Conservation (phyloP, 2,888 invertebrate genomes). For the Marasmarcha lunaedactyla region DNA sequence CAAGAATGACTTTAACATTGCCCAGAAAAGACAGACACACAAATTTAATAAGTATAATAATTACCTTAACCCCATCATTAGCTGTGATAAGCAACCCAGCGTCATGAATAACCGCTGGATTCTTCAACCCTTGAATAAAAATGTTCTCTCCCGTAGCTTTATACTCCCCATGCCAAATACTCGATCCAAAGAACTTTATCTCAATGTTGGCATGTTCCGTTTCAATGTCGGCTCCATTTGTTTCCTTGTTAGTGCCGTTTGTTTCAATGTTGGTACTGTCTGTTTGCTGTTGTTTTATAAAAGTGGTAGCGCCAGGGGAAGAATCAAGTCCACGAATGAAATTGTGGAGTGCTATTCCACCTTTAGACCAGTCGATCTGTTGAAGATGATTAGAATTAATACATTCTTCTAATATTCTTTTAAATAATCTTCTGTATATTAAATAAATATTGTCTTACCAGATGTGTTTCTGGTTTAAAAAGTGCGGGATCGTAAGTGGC, state of each 20-base stretch:
- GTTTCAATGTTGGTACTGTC: no score
- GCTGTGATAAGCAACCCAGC: conserved; percentile 85
- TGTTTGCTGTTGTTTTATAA: conserved; percentile 37
- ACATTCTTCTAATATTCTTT: no score
- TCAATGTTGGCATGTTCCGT: conserved; percentile 38
- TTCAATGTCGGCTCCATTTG: no score
- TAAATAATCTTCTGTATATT: no score
- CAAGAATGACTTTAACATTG: no score
- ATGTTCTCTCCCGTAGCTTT: conserved; percentile 70
- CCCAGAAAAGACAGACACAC: no score
- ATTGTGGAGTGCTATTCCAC: conserved; percentile 85
- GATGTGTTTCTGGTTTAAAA: conserved; percentile 87
- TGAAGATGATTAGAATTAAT: conserved; percentile 17
- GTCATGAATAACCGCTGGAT: conserved; percentile 78
- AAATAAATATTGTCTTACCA: no score
- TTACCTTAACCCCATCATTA: conserved; percentile 81
- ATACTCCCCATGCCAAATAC: conserved; percentile 72
- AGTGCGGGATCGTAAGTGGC: conserved; percentile 94
- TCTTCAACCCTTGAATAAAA: conserved; percentile 71
- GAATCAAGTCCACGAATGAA: conserved; percentile 95
- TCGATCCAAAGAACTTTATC: conserved; percentile 81
- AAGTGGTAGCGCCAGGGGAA: conserved; percentile 90
- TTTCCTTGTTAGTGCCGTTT: no score
- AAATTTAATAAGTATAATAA: conserved; percentile 1
- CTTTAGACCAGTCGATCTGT: conserved; percentile 78